These are phyloP conservation scores for Hypomecis punctinalis DNA, from an alignment of 2,888 invertebrate genomes.

Conservation along the genomic window DNA sequence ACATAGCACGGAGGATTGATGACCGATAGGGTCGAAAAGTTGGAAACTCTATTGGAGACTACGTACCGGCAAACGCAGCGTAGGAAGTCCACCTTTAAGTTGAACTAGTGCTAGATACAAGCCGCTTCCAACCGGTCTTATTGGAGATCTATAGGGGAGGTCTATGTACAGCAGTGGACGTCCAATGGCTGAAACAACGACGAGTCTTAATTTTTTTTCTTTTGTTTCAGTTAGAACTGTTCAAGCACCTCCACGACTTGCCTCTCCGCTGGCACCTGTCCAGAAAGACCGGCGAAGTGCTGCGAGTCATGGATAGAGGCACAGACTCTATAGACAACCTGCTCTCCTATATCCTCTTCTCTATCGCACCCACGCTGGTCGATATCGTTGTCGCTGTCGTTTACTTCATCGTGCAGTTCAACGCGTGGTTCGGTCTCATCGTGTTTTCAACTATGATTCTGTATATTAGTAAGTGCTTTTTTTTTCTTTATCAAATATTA, in stretches of 20 bases:
- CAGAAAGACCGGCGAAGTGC: slow-evolving; percentile 98
- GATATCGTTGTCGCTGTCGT: slow-evolving; percentile 96
- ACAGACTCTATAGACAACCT: slow-evolving; percentile 98
- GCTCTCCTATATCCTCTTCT: slow-evolving; percentile 96
- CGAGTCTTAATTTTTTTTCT: no score
- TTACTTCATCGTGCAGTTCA: slow-evolving; percentile 95
- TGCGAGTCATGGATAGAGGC: slow-evolving; percentile 98
- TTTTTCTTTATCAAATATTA: no score
- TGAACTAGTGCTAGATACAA: no score
- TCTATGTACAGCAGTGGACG: no score
- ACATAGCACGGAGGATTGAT: no score
- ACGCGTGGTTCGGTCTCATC: slow-evolving; percentile 97
- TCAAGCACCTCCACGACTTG: slow-evolving; percentile 94
- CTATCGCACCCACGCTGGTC: slow-evolving; percentile 95
- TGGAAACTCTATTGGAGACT: no score
- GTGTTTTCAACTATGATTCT: slow-evolving; percentile 96
- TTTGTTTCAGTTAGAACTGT: slow-evolving; percentile 89
- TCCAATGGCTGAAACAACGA: no score
- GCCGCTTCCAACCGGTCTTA: no score
- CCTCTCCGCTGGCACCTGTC: slow-evolving; percentile 98
- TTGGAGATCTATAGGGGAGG: no score
- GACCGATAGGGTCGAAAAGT: no score
- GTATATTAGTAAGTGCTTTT: slow-evolving; percentile 95
- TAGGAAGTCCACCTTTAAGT: no score
- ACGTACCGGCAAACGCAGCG: no score